A percentile compares a stretch with the other conserved stretches of the same genome.
phyloP scores from a whole-genome alignment of 53 echinoderm and acorn worm genomes.

The Paracentrotus lividus region DNA sequence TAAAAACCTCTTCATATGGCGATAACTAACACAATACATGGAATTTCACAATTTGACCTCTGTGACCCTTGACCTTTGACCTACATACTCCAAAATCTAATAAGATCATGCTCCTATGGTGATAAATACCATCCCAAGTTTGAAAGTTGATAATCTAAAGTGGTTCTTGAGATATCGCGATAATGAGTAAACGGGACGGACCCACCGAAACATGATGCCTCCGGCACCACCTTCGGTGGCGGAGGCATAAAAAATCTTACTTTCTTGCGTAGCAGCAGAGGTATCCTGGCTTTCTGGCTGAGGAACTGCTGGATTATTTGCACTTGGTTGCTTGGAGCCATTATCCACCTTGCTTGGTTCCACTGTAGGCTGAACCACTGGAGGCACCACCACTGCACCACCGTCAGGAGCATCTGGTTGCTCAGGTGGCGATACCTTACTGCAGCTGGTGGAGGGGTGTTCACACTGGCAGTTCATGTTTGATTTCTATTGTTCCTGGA shows the following conservation, averaged over 20 bases:
- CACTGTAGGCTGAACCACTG: neutral
- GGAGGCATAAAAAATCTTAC: constrained; percentile 30
- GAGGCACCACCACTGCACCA: neutral
- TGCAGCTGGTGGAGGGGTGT: constrained; percentile 11
- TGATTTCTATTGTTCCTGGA: constrained; percentile 1
- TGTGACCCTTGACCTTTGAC: too few species aligned
- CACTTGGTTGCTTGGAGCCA: constrained; percentile 38
- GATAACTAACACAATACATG: too few species aligned
- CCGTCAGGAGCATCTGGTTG: constrained; percentile 8
- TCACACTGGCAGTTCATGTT: constrained; percentile 40
- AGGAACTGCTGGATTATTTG: constrained; percentile 49
- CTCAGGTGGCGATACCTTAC: constrained; percentile 1
- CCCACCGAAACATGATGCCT: too few species aligned
- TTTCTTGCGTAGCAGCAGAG: constrained; percentile 7
- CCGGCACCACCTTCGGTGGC: too few species aligned
- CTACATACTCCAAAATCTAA: too few species aligned
- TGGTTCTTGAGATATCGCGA: too few species aligned
- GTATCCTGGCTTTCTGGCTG: constrained; percentile 24
- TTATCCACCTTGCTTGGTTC: neutral
- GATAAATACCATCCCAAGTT: too few species aligned
- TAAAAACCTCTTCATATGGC: too few species aligned
- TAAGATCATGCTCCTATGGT: too few species aligned
- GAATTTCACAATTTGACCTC: too few species aligned
- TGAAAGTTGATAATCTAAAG: too few species aligned
- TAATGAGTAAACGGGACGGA: too few species aligned